Base-by-base conservation (phyloP, 1,140 invertebrate genomes). In the Pseudomyrmex flavicornis region DNA sequence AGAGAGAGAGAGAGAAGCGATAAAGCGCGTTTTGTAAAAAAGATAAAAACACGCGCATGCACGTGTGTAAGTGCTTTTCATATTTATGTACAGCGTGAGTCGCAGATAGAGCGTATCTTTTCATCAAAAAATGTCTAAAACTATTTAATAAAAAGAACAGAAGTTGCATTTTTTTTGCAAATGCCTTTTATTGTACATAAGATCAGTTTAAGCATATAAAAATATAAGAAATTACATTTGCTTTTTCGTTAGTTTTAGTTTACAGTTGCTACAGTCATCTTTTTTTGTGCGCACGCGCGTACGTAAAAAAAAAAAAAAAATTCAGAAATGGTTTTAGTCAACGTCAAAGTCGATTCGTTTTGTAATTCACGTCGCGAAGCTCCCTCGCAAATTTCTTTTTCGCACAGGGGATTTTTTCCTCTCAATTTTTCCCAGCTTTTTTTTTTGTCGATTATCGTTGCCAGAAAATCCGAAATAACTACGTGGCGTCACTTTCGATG, bases 381-480 rank as follows among this genome's bases (percentile, higher is more conserved):
- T 70, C 7, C 5, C 20, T 26, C 35, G 58, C 44, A 7, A 35
- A 35, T 79, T 48, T 46, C 52, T 17, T 69, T 12, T 48, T 20
- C 15, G 26, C 2, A 2, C 15, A 4, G 54, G 22, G 8, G 12
- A 52, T 56, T 77, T 77, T 76, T 65, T 54, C 8, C n/a, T 12
- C 22, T 54, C 26, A 77, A 77, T 56, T 77, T 56, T 66, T 17
- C 8, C 26, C 26, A 62, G 22, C 5, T 35, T 65, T 77, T 26
- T 26, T 26, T 26, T 65, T 65, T 65, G 15, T 54, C 48, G n/a
- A 62, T 76, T 48, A 76, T 68, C 17, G 63, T 35, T 52, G 46
- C 2, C 46, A 17, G n/a, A 66, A 76, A 58, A 79, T 79, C 15
- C 35, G 35, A 35, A 35, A n/a, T 2, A 12, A 10, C 44, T 17